phyloP scores from a whole-genome alignment of 2,888 invertebrate species.

The Himalopsyche anomala region DNA sequence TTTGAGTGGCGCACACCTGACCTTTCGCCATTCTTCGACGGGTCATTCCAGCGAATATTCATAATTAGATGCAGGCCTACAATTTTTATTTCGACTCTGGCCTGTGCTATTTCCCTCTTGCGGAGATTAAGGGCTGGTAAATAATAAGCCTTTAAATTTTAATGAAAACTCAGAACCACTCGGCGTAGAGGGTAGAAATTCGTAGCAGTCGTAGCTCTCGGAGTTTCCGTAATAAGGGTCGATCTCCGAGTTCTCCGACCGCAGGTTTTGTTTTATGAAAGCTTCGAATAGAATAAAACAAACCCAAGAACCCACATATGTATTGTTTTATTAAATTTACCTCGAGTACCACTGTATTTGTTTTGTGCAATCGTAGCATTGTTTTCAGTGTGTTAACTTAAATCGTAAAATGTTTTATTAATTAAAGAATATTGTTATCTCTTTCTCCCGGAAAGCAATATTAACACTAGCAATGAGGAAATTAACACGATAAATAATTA shows the following conservation, averaged over 20 bases:
- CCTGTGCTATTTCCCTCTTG: not conserved
- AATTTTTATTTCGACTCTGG: conserved; percentile 32
- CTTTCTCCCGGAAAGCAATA: too few relatives aligned
- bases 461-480: too few relatives aligned
- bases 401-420: too few relatives aligned
- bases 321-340: too few relatives aligned
- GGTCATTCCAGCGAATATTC: conserved; percentile 17
- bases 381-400: too few relatives aligned
- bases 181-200: conserved; percentile 1
- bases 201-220: conserved; percentile 22
- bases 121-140: conserved; percentile 33
- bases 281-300: conserved; percentile 28
- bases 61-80: conserved; percentile 31
- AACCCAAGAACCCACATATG: not conserved
- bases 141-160: conserved; percentile 43
- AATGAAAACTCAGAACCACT: conserved; percentile 39
- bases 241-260: conserved; percentile 10
- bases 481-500: too few relatives aligned
- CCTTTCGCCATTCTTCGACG: conserved; percentile 14
- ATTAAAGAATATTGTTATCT: too few relatives aligned
- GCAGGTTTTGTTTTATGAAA: conserved; percentile 31
- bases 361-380: too few relatives aligned
- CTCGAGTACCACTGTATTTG: too few relatives aligned
- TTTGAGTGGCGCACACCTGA: not conserved
- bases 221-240: conserved; percentile 31